Conservation (phyloP, 2,888 invertebrate genomes). For the Trissoscelio sp. region DNA sequence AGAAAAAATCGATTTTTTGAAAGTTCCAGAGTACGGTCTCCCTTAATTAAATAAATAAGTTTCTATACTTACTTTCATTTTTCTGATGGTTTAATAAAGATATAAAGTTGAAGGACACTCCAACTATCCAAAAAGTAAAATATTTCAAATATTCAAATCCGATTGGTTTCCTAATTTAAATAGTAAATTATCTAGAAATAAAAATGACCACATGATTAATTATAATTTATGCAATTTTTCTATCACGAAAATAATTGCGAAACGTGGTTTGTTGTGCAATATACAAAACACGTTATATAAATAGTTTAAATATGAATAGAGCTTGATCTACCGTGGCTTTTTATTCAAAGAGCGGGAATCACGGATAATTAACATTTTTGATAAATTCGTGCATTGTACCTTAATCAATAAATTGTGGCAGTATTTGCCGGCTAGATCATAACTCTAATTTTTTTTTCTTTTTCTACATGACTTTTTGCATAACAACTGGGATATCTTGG, state of each 20-base stretch:
- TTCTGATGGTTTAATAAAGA: too few species aligned
- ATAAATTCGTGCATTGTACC: constrained; percentile 15
- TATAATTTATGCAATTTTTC: constrained; percentile 15
- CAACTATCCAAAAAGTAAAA: too few species aligned
- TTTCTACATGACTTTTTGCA: not conserved
- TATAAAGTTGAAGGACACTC: too few species aligned
- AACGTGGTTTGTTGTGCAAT: constrained; percentile 14
- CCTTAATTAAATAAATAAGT: too few species aligned
- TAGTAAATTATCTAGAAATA: too few species aligned
- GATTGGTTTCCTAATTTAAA: too few species aligned
- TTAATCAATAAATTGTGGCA: not conserved
- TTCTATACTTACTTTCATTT: too few species aligned
- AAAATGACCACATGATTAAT: too few species aligned
- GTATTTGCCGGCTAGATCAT: not conserved
- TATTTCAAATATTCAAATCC: too few species aligned
- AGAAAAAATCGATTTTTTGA: too few species aligned
- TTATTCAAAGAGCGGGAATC: constrained; percentile 14
- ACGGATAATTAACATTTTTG: constrained; percentile 31
- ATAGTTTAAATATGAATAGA: constrained; percentile 28
- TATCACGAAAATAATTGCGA: constrained; percentile 6
- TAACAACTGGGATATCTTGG: not conserved
- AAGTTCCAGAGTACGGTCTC: too few species aligned
- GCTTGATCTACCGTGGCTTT: constrained; percentile 11
- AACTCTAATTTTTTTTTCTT: not conserved
- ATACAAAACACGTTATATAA: constrained; percentile 27